These are phyloP conservation scores for Holothuria scabra DNA, from an alignment of 53 echinoderm and acorn worm species.

Conservation along the genomic window DNA sequence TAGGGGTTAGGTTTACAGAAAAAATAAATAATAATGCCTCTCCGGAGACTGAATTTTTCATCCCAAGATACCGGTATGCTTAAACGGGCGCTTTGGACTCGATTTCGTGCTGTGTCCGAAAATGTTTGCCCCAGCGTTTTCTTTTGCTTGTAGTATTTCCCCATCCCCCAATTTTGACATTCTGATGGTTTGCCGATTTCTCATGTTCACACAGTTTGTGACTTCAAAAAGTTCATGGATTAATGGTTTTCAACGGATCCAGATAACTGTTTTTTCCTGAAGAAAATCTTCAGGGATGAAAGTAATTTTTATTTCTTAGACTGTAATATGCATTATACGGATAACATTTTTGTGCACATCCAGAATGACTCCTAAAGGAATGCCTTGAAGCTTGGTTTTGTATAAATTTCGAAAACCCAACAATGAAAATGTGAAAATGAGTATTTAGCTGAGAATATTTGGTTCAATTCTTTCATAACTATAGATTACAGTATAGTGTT, in stretches of 20 bases:
- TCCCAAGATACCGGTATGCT: no score
- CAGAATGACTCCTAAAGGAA: background rate
- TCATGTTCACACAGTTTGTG: background rate
- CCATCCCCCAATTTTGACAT: no score
- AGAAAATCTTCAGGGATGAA: background rate
- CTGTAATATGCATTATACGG: conserved; percentile 3
- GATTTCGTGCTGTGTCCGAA: no score
- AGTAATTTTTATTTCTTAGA: conserved; percentile 9
- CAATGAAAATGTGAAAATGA: background rate
- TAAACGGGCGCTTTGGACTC: no score
- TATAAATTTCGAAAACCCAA: conserved; percentile 5
- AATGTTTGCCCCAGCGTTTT: no score
- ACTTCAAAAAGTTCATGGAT: background rate
- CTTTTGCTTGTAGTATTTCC: no score
- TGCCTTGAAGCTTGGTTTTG: background rate
- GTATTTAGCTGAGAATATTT: no score
- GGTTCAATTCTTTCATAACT: conserved; percentile 1
- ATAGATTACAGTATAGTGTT: background rate
- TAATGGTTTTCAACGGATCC: background rate
- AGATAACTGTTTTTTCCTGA: conserved; percentile 5
- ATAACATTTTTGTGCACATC: background rate
- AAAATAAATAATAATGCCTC: no score
- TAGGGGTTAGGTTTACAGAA: no score
- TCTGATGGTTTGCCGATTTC: no score
- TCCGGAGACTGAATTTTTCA: no score